phyloP scores from a whole-genome alignment of 2,888 invertebrate species.

The Euspilapteryx auroguttella region DNA sequence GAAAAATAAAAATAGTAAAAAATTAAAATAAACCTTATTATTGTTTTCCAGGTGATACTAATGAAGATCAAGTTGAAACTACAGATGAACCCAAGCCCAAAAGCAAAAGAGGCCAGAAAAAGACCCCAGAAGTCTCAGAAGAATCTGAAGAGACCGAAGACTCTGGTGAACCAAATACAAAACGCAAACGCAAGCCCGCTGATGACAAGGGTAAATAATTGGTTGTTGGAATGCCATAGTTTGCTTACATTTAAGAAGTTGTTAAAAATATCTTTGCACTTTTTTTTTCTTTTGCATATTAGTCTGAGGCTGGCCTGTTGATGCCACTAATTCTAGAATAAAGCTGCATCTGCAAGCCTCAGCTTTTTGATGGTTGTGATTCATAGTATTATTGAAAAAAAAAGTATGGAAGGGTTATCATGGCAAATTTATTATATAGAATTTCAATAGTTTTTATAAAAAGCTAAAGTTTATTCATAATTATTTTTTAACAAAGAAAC shows the following conservation, averaged over 20 bases:
- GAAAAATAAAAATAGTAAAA: conserved; percentile 23
- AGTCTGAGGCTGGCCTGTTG: no score
- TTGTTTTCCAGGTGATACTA: neutral
- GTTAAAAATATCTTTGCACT: no score
- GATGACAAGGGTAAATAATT: conserved; percentile 53
- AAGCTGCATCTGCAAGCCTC: no score
- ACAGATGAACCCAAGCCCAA: conserved; percentile 9
- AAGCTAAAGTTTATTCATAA: no score
- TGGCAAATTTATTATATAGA: no score
- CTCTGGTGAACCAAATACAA: conserved; percentile 25
- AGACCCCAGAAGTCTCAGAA: conserved; percentile 17
- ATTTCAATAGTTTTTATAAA: no score
- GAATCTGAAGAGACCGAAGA: conserved; percentile 16
- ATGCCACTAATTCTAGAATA: no score
- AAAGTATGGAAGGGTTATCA: no score
- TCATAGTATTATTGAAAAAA: no score
- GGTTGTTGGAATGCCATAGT: neutral
- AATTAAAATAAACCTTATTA: neutral
- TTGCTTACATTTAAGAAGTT: neutral
- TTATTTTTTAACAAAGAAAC: no score
- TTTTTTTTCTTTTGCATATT: no score
- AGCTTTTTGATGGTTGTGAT: no score
- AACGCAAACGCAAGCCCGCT: conserved; percentile 35
- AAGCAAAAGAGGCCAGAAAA: conserved; percentile 16
- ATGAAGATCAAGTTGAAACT: conserved; percentile 15